These are phyloP conservation scores for Drosophila orosa DNA, from an alignment of 1,140 invertebrate genomes.

Conservation along the genomic window DNA sequence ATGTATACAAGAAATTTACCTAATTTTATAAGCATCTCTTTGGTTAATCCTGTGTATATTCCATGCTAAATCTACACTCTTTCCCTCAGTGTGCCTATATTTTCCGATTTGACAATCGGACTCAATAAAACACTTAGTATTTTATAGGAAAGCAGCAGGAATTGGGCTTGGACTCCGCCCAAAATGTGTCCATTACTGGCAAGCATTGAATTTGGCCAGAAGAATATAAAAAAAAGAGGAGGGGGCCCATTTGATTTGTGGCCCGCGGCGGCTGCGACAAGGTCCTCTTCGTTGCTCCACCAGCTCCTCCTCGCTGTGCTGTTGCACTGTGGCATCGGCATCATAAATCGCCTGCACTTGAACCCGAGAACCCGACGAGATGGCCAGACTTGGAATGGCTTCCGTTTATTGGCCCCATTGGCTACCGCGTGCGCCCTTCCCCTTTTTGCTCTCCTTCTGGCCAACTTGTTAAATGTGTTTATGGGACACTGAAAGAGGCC, in stretches of 20 bases:
- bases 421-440: constrained; percentile 13
- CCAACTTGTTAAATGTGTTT: constrained; percentile 63
- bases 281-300: constrained; percentile 11
- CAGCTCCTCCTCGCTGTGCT: neutral
- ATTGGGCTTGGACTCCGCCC: neutral
- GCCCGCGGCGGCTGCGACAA: constrained; percentile 39
- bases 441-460: constrained; percentile 8
- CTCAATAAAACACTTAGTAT: constrained; percentile 21
- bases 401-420: constrained; percentile 57
- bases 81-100: constrained; percentile 2
- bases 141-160: constrained; percentile 2
- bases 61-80: accelerated
- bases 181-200: constrained; percentile 7
- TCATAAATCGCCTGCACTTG: constrained; percentile 55
- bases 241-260: constrained; percentile 40
- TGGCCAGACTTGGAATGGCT: constrained; percentile 37
- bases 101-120: neutral
- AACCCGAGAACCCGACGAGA: constrained; percentile 33
- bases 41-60: neutral
- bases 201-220: neutral
- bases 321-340: neutral
- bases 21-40: neutral
- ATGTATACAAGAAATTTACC: neutral
- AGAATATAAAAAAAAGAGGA: neutral
- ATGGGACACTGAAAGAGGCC: constrained; percentile 38